These are phyloP conservation scores for Girardinus metallicus DNA, from an alignment of 2,797 vertebrate species.

Conservation along the genomic window DNA sequence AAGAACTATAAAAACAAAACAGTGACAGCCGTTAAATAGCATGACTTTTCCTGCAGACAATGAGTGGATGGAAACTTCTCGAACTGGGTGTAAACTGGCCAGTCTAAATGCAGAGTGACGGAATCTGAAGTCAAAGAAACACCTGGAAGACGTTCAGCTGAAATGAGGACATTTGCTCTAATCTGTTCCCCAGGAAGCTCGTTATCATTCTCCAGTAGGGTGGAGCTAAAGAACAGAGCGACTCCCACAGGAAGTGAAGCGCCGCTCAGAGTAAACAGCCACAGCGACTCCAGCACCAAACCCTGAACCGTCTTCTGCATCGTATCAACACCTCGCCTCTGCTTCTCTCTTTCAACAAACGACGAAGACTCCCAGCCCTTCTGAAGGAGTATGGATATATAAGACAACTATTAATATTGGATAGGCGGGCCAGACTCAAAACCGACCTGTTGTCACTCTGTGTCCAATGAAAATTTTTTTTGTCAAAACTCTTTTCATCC, in stretches of 20 bases:
- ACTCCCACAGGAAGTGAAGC: slow-evolving; percentile 53
- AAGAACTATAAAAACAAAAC: background rate
- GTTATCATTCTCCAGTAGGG: slow-evolving; percentile 71
- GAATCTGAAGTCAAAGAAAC: background rate
- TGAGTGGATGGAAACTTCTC: background rate
- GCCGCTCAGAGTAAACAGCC: slow-evolving; percentile 36
- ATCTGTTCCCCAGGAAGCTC: slow-evolving; percentile 66
- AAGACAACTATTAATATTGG: background rate
- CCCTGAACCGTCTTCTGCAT: background rate
- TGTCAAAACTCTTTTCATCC: background rate
- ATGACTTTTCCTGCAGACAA: background rate
- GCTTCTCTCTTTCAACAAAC: background rate
- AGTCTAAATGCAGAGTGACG: too few species aligned
- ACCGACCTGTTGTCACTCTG: background rate
- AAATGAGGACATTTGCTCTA: background rate
- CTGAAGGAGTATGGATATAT: background rate
- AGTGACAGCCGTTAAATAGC: background rate
- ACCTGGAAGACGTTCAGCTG: slow-evolving; percentile 12
- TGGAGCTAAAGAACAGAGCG: slow-evolving; percentile 37
- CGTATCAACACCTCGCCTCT: background rate
- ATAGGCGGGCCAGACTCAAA: background rate
- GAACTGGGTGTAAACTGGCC: background rate
- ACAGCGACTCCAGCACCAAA: background rate
- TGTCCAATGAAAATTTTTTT: background rate
- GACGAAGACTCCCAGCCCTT: background rate